Conservation (phyloP, 2,888 invertebrate species). For the Orchestes rusci region DNA sequence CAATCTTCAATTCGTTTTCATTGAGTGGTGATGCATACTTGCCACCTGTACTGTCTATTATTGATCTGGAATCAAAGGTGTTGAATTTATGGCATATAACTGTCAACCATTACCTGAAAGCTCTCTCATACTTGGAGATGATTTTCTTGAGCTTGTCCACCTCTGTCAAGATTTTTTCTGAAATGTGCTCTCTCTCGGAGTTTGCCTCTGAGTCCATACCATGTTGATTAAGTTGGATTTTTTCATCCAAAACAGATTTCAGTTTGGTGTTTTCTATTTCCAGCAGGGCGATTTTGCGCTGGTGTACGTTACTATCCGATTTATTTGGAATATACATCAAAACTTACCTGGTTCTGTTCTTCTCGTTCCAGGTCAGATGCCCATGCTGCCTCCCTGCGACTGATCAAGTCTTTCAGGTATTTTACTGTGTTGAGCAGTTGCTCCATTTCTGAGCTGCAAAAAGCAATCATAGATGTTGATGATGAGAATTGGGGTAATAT, state of each 20-base stretch:
- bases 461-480: neutral
- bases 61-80: slow-evolving; percentile 4
- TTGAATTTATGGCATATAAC: neutral
- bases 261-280: slow-evolving; percentile 27
- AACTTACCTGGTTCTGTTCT: slow-evolving; percentile 25
- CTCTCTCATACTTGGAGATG: slow-evolving; percentile 34
- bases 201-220: slow-evolving; percentile 14
- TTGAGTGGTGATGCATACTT: slow-evolving; percentile 25
- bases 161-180: slow-evolving; percentile 20
- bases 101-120: slow-evolving; percentile 24
- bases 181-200: slow-evolving; percentile 14
- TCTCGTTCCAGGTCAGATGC: slow-evolving; percentile 30
- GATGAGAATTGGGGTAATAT: too few relatives aligned
- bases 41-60: slow-evolving; percentile 7
- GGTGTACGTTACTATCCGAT: too few relatives aligned
- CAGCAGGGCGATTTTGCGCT: slow-evolving; percentile 24
- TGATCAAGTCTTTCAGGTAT: slow-evolving; percentile 33
- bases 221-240: slow-evolving; percentile 5
- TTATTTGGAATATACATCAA: too few relatives aligned
- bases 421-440: slow-evolving; percentile 32
- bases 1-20: slow-evolving; percentile 29
- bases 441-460: slow-evolving; percentile 31
- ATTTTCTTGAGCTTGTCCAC: slow-evolving; percentile 33
- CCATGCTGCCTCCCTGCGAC: slow-evolving; percentile 32
- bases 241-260: slow-evolving; percentile 17